Base-by-base conservation (phyloP, 2,888 invertebrate species). In the Andrena marginata region DNA sequence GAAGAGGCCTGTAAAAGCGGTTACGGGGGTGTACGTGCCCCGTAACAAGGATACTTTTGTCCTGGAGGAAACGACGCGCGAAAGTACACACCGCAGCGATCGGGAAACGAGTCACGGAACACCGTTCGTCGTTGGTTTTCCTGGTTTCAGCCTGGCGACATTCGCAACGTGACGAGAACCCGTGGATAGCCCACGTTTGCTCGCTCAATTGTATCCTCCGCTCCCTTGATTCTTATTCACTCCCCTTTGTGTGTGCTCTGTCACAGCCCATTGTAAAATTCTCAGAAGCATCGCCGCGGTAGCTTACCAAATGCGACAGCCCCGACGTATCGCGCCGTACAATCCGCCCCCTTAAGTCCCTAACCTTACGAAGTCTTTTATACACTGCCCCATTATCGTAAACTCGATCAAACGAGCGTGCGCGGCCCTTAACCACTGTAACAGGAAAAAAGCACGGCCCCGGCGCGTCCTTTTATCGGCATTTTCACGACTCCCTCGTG, bases 91-190 rank as follows among this genome's bases (percentile, higher is more conserved):
- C 56, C 42, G 2, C 31, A 29, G 33, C 20, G 69, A 76, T 82
- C 54, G 49, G 2, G 69, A 82, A 75, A 33, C 82, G 31, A 75
- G 82, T 81, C 82, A 82, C 82, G 75, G n/a, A 62, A 62, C 48
- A n/a, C 67, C 62, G 56, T 81, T 84, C 85, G 72, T 71, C 75
- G 62, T 63, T 54, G 73, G 70, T 69, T 81, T 72, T 51, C 63
- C 77, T 31, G 65, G 64, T 77, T 59, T 51, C 65, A 65, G 29
- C 26, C 49, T 51, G 59, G 72, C 69, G 68, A 68, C 85, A 73
- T 76, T 82, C 73, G 73, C 77, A 60, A 80, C 83, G 70, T 68
- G 83, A 80, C 73, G 71, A 77, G 83, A 42, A 48, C 62, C 67
- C 33, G 56, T 60, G 68, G 33, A 51, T 51, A 42, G 42, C 13